These are phyloP conservation scores for Sylvietta virens DNA, from an alignment of 2,113 vertebrate genomes.

Conservation along the genomic window DNA sequence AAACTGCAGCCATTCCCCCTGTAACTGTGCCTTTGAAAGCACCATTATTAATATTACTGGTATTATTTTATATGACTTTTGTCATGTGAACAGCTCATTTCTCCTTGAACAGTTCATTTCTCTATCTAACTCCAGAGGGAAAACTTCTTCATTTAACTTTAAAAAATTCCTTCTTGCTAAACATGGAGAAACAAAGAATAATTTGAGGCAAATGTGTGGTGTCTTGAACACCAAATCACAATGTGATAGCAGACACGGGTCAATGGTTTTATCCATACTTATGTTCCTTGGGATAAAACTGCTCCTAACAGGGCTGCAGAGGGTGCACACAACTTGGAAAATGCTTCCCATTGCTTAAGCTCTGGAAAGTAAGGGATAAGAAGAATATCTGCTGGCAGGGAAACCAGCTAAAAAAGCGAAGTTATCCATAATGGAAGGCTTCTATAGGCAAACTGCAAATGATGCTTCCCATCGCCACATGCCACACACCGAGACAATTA, in stretches of 20 bases:
- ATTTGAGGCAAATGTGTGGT: not conserved
- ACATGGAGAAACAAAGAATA: not conserved
- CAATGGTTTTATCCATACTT: not conserved
- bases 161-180: not conserved
- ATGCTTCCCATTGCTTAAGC: not conserved
- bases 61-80: not conserved
- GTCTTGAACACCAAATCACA: not conserved
- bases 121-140: not conserved
- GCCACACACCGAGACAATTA: not conserved
- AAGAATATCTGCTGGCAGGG: not conserved
- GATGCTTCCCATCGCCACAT: fast-evolving
- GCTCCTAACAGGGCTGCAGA: not conserved
- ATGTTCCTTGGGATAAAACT: not conserved
- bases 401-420: not conserved
- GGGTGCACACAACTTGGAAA: not conserved
- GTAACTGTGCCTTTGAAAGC: not conserved
- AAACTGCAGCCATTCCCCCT: not conserved
- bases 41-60: not conserved
- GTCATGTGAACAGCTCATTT: not conserved
- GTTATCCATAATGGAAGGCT: not conserved
- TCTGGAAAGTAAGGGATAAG: not conserved
- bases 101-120: not conserved
- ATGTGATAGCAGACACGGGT: not conserved
- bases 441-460: not conserved
- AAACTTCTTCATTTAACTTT: not conserved